These are phyloP conservation scores for Heliocidaris tuberculata DNA, from an alignment of 35 echinoderm and acorn worm genomes.

Conservation along the genomic window DNA sequence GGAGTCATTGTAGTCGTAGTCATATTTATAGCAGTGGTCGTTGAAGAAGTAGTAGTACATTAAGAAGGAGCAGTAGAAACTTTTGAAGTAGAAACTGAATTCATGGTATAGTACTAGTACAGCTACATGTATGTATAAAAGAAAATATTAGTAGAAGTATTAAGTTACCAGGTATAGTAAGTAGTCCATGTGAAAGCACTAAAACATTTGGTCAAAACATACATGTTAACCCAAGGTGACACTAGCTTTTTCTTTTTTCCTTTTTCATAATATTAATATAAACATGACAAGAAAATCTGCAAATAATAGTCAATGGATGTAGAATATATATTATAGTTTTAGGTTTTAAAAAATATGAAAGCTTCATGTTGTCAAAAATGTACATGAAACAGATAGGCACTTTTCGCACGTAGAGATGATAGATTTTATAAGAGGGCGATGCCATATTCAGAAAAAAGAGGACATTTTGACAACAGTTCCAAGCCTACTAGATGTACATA, in stretches of 20 bases:
- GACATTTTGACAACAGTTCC: background rate
- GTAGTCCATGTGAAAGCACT: background rate
- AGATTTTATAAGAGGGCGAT: background rate
- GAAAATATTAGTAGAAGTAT: background rate
- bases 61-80: no score
- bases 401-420: background rate
- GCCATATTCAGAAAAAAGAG: background rate
- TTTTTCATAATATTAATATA: background rate
- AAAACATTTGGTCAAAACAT: background rate
- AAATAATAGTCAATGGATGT: background rate
- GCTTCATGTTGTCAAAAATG: background rate
- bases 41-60: no score
- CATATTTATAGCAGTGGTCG: no score
- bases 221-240: background rate
- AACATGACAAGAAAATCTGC: background rate
- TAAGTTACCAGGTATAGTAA: background rate
- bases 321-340: background rate
- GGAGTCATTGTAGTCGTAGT: no score
- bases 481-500: no score
- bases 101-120: no score
- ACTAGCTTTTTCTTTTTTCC: background rate
- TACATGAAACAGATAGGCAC: slow-evolving; percentile 16
- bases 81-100: no score
- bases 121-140: background rate
- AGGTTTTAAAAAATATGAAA: background rate